Evolutionary conservation across 2,888 invertebrate genomes (phyloP), one percentile per base, ranked within the genome.

Genomic region (Uloborus plumipes): DNA sequence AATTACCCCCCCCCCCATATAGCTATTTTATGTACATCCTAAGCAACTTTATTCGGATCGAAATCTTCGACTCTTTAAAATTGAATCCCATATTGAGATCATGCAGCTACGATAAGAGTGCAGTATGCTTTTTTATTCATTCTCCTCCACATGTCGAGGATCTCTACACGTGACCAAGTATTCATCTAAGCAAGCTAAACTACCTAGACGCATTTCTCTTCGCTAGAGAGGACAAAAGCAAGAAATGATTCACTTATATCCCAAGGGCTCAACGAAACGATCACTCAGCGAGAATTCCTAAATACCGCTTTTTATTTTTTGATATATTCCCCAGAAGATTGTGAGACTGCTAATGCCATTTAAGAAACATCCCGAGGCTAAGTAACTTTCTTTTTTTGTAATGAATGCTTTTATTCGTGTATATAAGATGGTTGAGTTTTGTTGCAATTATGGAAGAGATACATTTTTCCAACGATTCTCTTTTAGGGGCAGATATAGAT

Each of bases 231-330:
- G 67, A 69, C 76, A 76, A 76, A 69, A 39, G 62, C 76, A 47
- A 18, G 69, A 69, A 76, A 55, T 53, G 31, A 69, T 76, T 69
- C 69, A n/a, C 47, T 59, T 73, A 50, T 55, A 47, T 39, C 73
- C 64, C 53, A 51, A 73, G 73, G 73, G 64, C 39, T 69, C 47
- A 53, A 62, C 47, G 20, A 76, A 76, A 53, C 69, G 76, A 76
- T 62, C 69, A 69, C 76, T 76, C 76, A 76, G 76, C 76, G 69
- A 69, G 69, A 76, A 76, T 61, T 69, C 55, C 47, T 69, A 76
- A 76, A 76, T 76, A 76, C 69, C 69, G 51, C 61, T 69, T 14
- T 31, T 31, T 51, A 69, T 76, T 64, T 75, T 69, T 76, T 76
- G 26, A 39, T 61, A 14, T 31, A 62, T 39, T 20, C 14, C 4